phyloP scores from a whole-genome alignment of 1,140 invertebrate genomes.

The Magallana gigas region DNA sequence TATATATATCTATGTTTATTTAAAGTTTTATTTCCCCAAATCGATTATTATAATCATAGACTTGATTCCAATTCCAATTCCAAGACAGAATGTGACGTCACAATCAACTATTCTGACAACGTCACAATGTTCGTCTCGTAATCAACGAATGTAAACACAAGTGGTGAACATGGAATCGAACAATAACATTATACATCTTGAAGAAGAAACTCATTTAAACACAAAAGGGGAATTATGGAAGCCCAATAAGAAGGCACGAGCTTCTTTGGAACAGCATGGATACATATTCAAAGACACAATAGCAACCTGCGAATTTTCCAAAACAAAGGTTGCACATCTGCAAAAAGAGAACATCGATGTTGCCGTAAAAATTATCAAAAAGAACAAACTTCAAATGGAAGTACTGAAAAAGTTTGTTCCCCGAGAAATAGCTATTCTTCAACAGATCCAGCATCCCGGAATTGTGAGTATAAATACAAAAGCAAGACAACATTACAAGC shows the following conservation, averaged over 20 bases:
- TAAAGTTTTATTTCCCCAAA: too few relatives aligned
- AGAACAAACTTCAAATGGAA: slow-evolving; percentile 87
- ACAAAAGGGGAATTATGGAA: slow-evolving; percentile 50
- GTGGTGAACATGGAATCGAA: slow-evolving; percentile 36
- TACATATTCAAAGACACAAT: slow-evolving; percentile 87
- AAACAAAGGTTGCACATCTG: slow-evolving; percentile 87
- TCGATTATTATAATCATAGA: too few relatives aligned
- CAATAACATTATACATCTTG: slow-evolving; percentile 20
- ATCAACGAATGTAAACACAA: neutral
- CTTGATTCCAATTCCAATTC: too few relatives aligned
- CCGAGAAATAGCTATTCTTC: slow-evolving; percentile 88
- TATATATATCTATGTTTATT: too few relatives aligned
- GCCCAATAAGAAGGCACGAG: slow-evolving; percentile 44
- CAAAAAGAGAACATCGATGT: slow-evolving; percentile 86
- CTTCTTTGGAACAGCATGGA: slow-evolving; percentile 87
- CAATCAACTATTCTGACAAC: neutral
- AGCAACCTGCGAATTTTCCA: slow-evolving; percentile 89
- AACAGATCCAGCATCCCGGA: slow-evolving; percentile 85
- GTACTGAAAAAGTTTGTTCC: slow-evolving; percentile 90
- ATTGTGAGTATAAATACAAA: slow-evolving; percentile 86
- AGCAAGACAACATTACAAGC: neutral
- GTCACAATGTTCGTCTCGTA: neutral
- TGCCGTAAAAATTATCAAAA: slow-evolving; percentile 91
- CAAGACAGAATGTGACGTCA: neutral
- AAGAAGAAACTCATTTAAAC: slow-evolving; percentile 2